These are phyloP conservation scores for Melanerpes aurifrons DNA, from an alignment of 2,113 vertebrate genomes.

Conservation along the genomic window DNA sequence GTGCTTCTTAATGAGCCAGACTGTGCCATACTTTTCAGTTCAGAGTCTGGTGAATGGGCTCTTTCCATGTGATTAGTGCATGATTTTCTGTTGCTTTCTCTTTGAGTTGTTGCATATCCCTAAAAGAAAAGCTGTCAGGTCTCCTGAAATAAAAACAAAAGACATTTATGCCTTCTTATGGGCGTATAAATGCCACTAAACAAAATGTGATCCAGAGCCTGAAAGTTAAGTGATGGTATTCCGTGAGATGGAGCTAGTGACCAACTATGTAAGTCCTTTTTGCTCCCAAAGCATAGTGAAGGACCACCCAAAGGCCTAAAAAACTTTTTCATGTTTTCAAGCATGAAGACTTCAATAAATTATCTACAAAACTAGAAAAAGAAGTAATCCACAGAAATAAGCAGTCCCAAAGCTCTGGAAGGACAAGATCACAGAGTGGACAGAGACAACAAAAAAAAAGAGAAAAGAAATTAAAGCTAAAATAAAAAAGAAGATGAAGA, in stretches of 20 bases:
- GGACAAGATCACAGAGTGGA: not conserved
- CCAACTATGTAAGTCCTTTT: not conserved
- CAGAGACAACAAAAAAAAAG: not conserved
- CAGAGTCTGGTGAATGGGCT: not conserved
- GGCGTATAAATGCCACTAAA: not conserved
- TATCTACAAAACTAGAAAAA: conserved; percentile 25
- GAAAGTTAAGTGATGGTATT: not conserved
- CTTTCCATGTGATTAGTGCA: not conserved
- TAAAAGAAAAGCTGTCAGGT: not conserved
- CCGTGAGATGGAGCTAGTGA: not conserved
- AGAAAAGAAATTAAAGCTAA: conserved; percentile 20
- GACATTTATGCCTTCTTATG: not conserved
- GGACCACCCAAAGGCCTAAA: not conserved
- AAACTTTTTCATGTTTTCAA: not conserved
- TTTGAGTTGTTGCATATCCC: not conserved
- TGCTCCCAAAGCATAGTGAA: not conserved
- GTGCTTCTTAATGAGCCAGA: not conserved
- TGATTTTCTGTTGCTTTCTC: not conserved
- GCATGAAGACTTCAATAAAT: not conserved
- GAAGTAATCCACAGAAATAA: conserved; percentile 28
- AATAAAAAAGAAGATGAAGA: not conserved
- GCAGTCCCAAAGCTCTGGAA: not conserved
- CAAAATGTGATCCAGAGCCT: not conserved
- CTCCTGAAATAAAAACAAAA: not conserved
- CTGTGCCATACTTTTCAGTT: not conserved